Evolutionary conservation across 2,113 vertebrate genomes (phyloP), one percentile per base, ranked within the genome.

Genomic region (Poeciliopsis occidentalis): DNA sequence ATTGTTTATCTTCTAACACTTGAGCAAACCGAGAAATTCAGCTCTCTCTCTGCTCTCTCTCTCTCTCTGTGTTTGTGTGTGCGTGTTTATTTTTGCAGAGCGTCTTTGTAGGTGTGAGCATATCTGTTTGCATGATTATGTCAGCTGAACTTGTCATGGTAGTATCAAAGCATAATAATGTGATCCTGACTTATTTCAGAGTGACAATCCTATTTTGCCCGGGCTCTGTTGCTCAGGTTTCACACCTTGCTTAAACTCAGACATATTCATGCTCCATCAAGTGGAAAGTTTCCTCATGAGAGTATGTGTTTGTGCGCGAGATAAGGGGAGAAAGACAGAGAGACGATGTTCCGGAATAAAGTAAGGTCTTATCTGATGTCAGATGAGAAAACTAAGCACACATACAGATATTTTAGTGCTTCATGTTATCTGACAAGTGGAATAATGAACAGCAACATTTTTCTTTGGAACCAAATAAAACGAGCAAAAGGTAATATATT

Each of bases 221-320:
- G 51, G 41, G 68, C 65, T 75, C 77, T 63, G 31, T 47, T 51
- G 71, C 68, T 78, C 76, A 76, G 66, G 60, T 67, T 75, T 84
- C 73, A 79, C 77, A 89, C 80, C 65, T 82, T 81, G 75, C 75
- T 90, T 13, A 78, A 85, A 82, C 60, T 78, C 78, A 79, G 73
- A 75, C 64, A 62, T 73, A 78, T 81, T 82, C 77, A 85, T 26
- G 26, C 77, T 61, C 24, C 0, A 27, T 1, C 78, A 71, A 86
- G 80, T 75, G 64, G 66, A 87, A 87, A 84, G 54, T 54, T 79
- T 51, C 80, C 34, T 57, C 11, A 47, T 69, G 74, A 80, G 44
- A 69, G 67, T 24, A 66, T 62, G 47, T 69, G 65, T 57, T 69
- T 32, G 61, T 24, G 47, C 44, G 24, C 44, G 44, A 39, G 64